These are phyloP conservation scores for Fragum whitleyi DNA, from an alignment of 2,888 invertebrate species.

Conservation along the genomic window DNA sequence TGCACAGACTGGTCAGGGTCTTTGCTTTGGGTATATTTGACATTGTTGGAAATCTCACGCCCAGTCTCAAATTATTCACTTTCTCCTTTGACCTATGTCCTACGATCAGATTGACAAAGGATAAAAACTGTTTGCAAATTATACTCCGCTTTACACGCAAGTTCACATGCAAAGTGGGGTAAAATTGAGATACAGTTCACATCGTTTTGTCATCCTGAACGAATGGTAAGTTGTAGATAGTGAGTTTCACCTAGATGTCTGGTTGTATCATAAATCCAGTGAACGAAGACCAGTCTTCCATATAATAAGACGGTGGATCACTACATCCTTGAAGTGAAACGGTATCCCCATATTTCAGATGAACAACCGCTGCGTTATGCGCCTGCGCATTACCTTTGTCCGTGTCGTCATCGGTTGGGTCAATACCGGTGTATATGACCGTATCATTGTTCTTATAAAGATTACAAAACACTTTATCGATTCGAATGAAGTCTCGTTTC, in stretches of 20 bases:
- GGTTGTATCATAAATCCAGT: slow-evolving; percentile 30
- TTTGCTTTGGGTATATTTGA: no score
- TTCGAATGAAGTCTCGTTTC: slow-evolving; percentile 22
- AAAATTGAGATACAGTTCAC: no score
- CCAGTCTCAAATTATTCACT: no score
- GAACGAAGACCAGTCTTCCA: slow-evolving; percentile 32
- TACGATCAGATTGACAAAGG: no score
- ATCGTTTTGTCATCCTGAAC: no score
- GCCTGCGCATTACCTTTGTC: slow-evolving; percentile 36
- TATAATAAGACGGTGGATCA: slow-evolving; percentile 7
- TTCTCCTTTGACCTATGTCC: no score
- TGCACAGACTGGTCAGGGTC: no score
- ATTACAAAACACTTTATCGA: slow-evolving; percentile 22
- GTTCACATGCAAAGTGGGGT: no score
- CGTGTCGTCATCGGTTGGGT: slow-evolving; percentile 35
- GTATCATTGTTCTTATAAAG: slow-evolving; percentile 21
- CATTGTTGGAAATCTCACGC: no score
- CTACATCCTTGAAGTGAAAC: slow-evolving; percentile 24
- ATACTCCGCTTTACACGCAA: no score
- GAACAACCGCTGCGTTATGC: slow-evolving; percentile 14
- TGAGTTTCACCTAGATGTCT: not conserved
- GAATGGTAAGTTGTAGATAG: no score
- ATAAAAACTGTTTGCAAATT: no score
- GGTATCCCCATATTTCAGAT: slow-evolving; percentile 23
- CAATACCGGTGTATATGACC: slow-evolving; percentile 8